Percentiles rank a stretch among this genome's conserved stretches.
Evolutionary conservation across 1,140 invertebrate genomes (phyloP).

Genomic region (Ditylenchus dipsaci): DNA sequence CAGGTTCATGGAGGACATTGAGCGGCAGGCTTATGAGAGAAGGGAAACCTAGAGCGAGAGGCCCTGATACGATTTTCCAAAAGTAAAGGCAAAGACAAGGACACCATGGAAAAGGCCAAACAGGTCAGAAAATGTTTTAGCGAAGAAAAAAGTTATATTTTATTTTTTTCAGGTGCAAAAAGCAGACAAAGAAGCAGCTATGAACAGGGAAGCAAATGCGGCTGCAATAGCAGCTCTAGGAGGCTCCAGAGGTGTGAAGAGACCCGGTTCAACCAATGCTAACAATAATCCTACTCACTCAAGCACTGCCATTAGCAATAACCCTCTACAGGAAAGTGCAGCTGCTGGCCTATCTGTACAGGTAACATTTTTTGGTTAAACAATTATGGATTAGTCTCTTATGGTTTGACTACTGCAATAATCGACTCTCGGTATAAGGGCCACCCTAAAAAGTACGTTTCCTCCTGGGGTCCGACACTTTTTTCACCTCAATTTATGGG

Average conservation of each 20-base stretch:
- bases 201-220: slow-evolving; percentile 40
- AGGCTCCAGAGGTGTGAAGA: slow-evolving; percentile 12
- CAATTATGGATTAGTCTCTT: not conserved
- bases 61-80: slow-evolving; percentile 34
- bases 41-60: slow-evolving; percentile 32
- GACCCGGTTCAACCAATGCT: slow-evolving; percentile 1
- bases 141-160: not conserved
- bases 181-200: slow-evolving; percentile 38
- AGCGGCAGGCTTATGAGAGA: slow-evolving; percentile 19
- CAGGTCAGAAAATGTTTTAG: slow-evolving; percentile 20
- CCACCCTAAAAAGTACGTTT: no score
- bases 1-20: slow-evolving; percentile 38
- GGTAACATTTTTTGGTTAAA: slow-evolving; percentile 1
- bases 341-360: slow-evolving; percentile 15
- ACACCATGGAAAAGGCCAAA: slow-evolving; percentile 40
- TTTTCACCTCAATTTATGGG: no score
- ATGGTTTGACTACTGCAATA: slow-evolving; percentile 4
- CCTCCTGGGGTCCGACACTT: no score
- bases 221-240: slow-evolving; percentile 42
- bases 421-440: no score
- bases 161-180: slow-evolving; percentile 31
- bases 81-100: slow-evolving; percentile 40
- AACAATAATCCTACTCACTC: not conserved
- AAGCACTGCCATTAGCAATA: not conserved
- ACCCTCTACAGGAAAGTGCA: not conserved